These are phyloP conservation scores for Aplocera efformata DNA, from an alignment of 2,888 invertebrate genomes.

Conservation along the genomic window DNA sequence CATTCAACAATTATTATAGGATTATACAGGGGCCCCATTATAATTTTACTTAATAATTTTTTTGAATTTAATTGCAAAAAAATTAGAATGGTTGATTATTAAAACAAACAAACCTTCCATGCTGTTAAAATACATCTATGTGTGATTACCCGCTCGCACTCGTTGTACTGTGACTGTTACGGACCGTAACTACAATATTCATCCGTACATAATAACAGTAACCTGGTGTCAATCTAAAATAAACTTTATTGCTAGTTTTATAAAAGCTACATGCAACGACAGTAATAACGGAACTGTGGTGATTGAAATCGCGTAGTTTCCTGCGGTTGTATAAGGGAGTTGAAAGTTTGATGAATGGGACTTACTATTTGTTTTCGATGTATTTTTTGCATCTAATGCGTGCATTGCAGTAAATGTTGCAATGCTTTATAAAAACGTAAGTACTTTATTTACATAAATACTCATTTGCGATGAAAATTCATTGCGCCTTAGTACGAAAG, in stretches of 20 bases:
- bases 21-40: too few species aligned
- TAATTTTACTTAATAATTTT: too few species aligned
- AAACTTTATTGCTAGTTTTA: slow-evolving; percentile 34
- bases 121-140: slow-evolving; percentile 52
- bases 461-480: too few species aligned
- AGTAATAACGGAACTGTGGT: slow-evolving; percentile 43
- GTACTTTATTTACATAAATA: too few species aligned
- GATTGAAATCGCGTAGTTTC: slow-evolving; percentile 67
- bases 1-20: too few species aligned
- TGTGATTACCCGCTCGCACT: slow-evolving; percentile 42
- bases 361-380: slow-evolving; percentile 30
- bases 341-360: slow-evolving; percentile 48
- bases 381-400: too few species aligned
- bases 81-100: too few species aligned
- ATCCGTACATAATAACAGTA: slow-evolving; percentile 59
- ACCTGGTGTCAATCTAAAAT: slow-evolving; percentile 34
- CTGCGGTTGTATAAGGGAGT: slow-evolving; percentile 58
- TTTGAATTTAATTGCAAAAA: too few species aligned
- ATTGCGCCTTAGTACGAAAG: too few species aligned
- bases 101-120: slow-evolving; percentile 57
- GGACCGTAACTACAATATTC: slow-evolving; percentile 53
- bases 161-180: slow-evolving; percentile 64
- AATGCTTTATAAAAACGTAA: too few species aligned
- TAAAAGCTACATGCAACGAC: slow-evolving; percentile 30
- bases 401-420: neutral